Percentiles rank a stretch among this genome's conserved stretches.
Conservation (phyloP, 2,113 vertebrate species). For the Aythya baeri region DNA sequence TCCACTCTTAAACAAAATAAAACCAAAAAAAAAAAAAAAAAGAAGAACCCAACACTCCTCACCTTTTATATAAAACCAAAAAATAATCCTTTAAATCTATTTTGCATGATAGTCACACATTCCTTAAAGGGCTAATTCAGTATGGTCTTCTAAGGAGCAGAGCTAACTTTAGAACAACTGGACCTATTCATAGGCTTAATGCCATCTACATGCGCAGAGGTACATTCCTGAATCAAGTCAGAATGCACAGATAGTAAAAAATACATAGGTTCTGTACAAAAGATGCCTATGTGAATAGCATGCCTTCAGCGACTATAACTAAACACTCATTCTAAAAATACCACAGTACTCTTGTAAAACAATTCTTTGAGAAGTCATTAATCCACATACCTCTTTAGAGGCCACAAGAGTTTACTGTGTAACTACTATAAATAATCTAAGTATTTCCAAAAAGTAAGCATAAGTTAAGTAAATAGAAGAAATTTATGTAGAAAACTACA, state of each 20-base stretch:
- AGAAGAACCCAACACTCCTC: not conserved
- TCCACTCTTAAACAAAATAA: slow-evolving; percentile 75
- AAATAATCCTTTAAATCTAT: slow-evolving; percentile 9
- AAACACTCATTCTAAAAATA: slow-evolving; percentile 28
- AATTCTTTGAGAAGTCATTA: slow-evolving; percentile 26
- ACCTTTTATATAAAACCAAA: slow-evolving; percentile 49
- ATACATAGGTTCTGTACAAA: not conserved
- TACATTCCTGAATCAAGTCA: not conserved
- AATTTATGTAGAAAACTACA: not conserved
- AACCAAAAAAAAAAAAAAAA: not conserved
- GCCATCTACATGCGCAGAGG: not conserved
- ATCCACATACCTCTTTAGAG: not conserved
- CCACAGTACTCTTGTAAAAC: not conserved
- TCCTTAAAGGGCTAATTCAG: slow-evolving; percentile 22
- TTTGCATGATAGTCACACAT: not conserved
- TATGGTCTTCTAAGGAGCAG: not conserved
- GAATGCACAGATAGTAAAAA: slow-evolving; percentile 2
- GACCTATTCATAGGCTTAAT: not conserved
- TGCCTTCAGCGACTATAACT: slow-evolving; percentile 4
- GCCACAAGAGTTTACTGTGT: not conserved
- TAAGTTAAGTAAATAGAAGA: slow-evolving; percentile 16
- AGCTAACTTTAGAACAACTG: slow-evolving; percentile 8
- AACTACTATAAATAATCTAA: not conserved
- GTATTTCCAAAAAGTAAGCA: not conserved
- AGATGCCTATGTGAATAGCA: not conserved